Conservation (phyloP, 2,797 vertebrate species). For the Spizella passerina region DNA sequence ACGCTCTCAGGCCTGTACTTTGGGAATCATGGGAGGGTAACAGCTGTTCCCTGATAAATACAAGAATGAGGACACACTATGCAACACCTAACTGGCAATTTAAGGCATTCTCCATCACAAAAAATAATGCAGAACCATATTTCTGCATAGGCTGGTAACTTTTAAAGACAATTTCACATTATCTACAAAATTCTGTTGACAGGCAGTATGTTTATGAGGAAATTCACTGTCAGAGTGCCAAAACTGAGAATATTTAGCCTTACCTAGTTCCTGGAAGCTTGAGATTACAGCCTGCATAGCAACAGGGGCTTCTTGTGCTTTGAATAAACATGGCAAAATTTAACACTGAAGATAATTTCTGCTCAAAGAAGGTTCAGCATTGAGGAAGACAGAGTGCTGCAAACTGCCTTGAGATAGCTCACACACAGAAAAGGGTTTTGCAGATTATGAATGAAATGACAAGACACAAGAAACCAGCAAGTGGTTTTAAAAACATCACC, state of each 20-base stretch:
- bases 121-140: not conserved
- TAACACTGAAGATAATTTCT: not conserved
- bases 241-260: not conserved
- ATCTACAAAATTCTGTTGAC: not conserved
- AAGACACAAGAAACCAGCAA: not conserved
- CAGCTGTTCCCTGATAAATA: not conserved
- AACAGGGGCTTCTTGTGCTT: not conserved
- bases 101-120: not conserved
- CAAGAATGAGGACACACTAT: not conserved
- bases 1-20: not conserved
- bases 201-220: not conserved
- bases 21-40: not conserved
- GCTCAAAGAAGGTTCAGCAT: not conserved
- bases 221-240: not conserved
- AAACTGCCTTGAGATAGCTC: not conserved
- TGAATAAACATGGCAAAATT: not conserved
- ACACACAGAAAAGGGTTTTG: not conserved
- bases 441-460: not conserved
- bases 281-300: not conserved
- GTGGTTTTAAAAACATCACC: not conserved
- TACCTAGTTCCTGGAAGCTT: not conserved
- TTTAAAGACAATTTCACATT: not conserved
- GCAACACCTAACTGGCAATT: not conserved
- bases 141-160: not conserved
- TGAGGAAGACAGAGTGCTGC: not conserved